A percentile compares a stretch with the other conserved stretches of the same genome.
Evolutionary conservation across 2,797 vertebrate species (phyloP).

Genomic region (Myripristis jacobus): DNA sequence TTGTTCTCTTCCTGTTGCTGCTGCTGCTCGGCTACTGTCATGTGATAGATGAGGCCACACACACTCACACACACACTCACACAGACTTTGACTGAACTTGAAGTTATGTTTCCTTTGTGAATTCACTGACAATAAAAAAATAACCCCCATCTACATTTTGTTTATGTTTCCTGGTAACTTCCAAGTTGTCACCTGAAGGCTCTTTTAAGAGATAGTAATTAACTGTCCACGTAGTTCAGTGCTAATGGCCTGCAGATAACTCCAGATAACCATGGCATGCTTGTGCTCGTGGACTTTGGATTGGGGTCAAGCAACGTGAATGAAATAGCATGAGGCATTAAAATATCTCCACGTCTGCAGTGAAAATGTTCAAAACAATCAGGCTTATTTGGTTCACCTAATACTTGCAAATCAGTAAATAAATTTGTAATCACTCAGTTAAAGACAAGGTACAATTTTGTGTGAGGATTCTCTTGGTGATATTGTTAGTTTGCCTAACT

Average conservation of each 20-base stretch:
- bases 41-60: slow-evolving; percentile 33
- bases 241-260: slow-evolving; percentile 50
- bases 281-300: slow-evolving; percentile 61
- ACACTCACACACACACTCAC: slow-evolving; percentile 2
- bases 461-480: no score
- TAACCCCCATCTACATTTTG: neutral
- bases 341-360: no score
- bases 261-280: slow-evolving; percentile 54
- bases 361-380: no score
- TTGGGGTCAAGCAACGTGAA: slow-evolving; percentile 33
- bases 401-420: no score
- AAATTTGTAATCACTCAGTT: no score
- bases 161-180: neutral
- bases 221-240: slow-evolving; percentile 31
- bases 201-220: slow-evolving; percentile 26
- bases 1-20: slow-evolving; percentile 38
- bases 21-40: slow-evolving; percentile 35
- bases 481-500: no score
- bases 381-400: no score
- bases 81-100: neutral
- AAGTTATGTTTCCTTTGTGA: neutral
- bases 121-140: neutral
- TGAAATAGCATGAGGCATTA: slow-evolving; percentile 10
- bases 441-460: no score
- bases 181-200: slow-evolving; percentile 7